Evolutionary conservation across 92 coral and sea anemone species (phyloP).

Genomic region (Zoanthus solanderi): DNA sequence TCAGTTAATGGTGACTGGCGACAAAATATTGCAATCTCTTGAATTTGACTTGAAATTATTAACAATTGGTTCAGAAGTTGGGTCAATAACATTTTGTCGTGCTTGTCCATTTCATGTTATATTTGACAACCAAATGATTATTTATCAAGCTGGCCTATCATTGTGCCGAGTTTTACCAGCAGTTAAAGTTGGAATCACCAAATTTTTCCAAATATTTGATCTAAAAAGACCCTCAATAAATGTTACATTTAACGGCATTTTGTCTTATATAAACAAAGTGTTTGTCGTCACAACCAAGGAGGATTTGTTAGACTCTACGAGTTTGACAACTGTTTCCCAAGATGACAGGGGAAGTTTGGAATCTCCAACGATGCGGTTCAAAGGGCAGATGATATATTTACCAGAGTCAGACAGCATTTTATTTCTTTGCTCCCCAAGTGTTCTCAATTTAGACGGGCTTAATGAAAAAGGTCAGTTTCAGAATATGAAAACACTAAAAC

Average conservation of each 20-base stretch:
- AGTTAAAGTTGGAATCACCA: slow-evolving; percentile 82
- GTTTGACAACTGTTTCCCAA: slow-evolving; percentile 91
- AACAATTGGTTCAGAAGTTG: slow-evolving; percentile 77
- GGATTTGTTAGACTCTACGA: slow-evolving; percentile 89
- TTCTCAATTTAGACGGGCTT: slow-evolving; percentile 93
- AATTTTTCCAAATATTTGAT: slow-evolving; percentile 79
- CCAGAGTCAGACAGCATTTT: slow-evolving; percentile 92
- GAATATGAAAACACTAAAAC: not conserved
- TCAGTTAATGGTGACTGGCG: slow-evolving; percentile 52
- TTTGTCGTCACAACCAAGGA: slow-evolving; percentile 89
- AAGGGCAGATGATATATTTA: slow-evolving; percentile 96
- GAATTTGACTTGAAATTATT: slow-evolving; percentile 81
- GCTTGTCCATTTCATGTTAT: slow-evolving; percentile 96
- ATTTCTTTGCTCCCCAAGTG: slow-evolving; percentile 97
- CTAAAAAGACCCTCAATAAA: slow-evolving; percentile 83
- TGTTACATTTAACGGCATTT: slow-evolving; percentile 80
- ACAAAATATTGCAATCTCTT: slow-evolving; percentile 63
- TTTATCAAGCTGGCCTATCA: slow-evolving; percentile 94
- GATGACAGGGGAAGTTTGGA: slow-evolving; percentile 87
- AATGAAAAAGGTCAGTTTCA: slow-evolving; percentile 90
- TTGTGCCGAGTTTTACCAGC: slow-evolving; percentile 87
- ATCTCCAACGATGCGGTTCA: slow-evolving; percentile 97
- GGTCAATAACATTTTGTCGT: slow-evolving; percentile 86
- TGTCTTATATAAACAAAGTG: slow-evolving; percentile 86
- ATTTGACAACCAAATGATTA: slow-evolving; percentile 88